Base-by-base conservation (phyloP, 1,140 invertebrate species). In the Agraylea sexmaculata region DNA sequence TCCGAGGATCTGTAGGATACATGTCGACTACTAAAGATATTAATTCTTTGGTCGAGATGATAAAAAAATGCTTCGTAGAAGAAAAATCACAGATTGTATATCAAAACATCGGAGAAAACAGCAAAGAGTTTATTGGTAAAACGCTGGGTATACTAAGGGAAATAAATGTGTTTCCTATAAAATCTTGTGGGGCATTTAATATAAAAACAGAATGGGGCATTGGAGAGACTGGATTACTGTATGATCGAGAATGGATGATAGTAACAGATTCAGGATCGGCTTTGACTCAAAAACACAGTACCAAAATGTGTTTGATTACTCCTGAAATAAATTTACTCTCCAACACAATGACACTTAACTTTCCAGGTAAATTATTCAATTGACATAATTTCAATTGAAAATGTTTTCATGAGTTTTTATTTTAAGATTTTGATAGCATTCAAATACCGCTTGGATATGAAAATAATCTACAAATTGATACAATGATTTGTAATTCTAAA, bases 161-260 rank as follows among this genome's bases (percentile, higher is more conserved):
- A 54, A 78, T 96, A 36, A 83, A 77, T 54, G 66, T 96, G 32
- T 98, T 88, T 67, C 93, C 93, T 2, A 74, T 97, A 2, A 98
- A 98, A 67, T 96, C 92, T 0, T 95, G 91, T 66, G 85, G 72
- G 2, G 75, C 79, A 22, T 83, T 82, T 47, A 71, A 78, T 58
- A 67, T 87, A 31, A 50, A 64, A 39, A 42, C 50, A n/a, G 37
- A 54, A 39, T 94, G 90, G 88, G 64, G 66, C 23, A 59, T 93
- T 21, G 76, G 74, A 16, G 45, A 54, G 0, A 77, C 73, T 51
- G 91, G 91, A 1, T 67, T 97, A 12, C 64, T 80, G 52, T 93
- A 83, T 59, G 93, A 97, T 60, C 70, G 92, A 50, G 73, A 85
- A 53, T 96, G 89, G 89, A 88, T 94, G 82, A 80, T 97, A 41